Evolutionary conservation across 1,140 invertebrate genomes (phyloP), one percentile per base, ranked within the genome.

Genomic region (Anastatus disparis): DNA sequence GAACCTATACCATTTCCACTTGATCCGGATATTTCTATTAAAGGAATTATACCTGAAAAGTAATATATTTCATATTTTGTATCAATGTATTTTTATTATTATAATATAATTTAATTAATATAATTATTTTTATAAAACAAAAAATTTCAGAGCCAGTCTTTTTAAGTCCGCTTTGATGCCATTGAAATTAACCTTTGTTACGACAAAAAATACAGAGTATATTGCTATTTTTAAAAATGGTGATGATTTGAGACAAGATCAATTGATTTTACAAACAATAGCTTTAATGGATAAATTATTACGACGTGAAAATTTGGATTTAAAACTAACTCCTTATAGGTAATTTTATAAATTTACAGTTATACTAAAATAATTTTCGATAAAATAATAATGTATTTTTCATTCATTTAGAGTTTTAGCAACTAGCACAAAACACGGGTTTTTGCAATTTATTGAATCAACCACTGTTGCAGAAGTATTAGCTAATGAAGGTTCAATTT

Each of bases 141-240:
- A 26, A 10, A 31, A 29, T 42, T 72, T 55, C 66, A 90, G 89
- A 80, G 96, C 97, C 0, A 94, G 91, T 55, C 87, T 99, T 0
- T 99, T 99, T 83, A 99, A 99, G 85, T 98, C 96, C 31, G 95
- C 96, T 3, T 86, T 99, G 46, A 99, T 99, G 96, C 98, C 98
- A n/a, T 95, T 95, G 40, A 93, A 94, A 81, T 88, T 99, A 22
- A 95, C 95, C 3, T 99, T 99, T 83, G 86, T 93, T 17, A 97
- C 95, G 0, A 90, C 88, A 0, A 89, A 92, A 56, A 91, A 92
- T 35, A 87, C 85, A n/a, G 94, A 97, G 81, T 99, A 99, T 86
- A 93, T 96, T 15, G 94, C 96, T 0, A 99, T 99, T 74, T 99
- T 99, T 84, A 99, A 99, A 87, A 91, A 97, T 79, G 98, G 98